Evolutionary conservation across 2,888 invertebrate species (phyloP).

Genomic region (Lasioglossum leucozonium): DNA sequence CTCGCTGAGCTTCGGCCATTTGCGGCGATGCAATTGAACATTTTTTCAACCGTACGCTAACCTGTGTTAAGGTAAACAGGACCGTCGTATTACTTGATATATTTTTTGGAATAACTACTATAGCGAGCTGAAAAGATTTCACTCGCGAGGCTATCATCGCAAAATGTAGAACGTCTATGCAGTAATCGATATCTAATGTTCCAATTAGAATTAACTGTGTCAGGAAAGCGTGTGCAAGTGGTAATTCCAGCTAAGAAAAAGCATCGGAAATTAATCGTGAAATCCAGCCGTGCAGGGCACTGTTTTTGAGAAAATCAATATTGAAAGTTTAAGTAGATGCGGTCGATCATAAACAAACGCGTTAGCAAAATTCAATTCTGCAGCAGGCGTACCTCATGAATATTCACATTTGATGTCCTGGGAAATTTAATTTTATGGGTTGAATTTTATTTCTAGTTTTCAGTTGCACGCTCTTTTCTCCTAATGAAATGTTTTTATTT

Average conservation of each 20-base stretch:
- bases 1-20: not conserved
- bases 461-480: not conserved
- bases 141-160: no score
- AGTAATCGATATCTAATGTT: not conserved
- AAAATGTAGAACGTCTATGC: not conserved
- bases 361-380: constrained; percentile 7
- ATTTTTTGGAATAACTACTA: no score
- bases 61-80: no score
- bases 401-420: not conserved
- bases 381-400: not conserved
- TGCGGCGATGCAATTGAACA: not conserved
- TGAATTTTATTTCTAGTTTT: not conserved
- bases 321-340: constrained; percentile 2
- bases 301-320: not conserved
- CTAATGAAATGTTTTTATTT: not conserved
- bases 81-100: no score
- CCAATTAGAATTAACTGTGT: not conserved
- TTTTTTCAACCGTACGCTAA: not conserved
- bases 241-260: not conserved
- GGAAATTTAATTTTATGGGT: not conserved
- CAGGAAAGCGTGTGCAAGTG: not conserved
- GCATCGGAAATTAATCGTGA: not conserved
- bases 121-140: no score
- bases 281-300: not conserved
- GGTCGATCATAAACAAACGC: not conserved